Evolutionary conservation across 1,140 invertebrate genomes (phyloP), one percentile per base, ranked within the genome.

Genomic region (Leptopilina clavipes): DNA sequence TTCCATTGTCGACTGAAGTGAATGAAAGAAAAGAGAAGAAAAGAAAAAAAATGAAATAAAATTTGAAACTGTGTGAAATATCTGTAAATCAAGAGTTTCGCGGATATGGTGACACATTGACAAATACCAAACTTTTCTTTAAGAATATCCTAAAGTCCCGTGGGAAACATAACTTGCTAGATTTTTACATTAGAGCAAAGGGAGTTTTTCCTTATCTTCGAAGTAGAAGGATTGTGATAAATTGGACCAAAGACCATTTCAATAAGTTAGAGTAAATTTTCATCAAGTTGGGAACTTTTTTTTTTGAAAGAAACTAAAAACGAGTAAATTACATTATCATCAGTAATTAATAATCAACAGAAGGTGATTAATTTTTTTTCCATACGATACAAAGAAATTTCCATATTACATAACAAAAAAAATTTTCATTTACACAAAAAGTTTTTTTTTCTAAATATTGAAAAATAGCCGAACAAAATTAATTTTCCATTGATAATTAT

Each of bases 91-190:
- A 59, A 43, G 44, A 44, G 72, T 52, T 18, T 14, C 59, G 37
- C 19, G 76, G 72, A 79, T 74, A 77, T 77, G 72, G 72, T 79
- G 77, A 71, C 78, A 73, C 11, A 14, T 31, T n/a, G 25, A 31
- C 59, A 31, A 14, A 65, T 12, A 6, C 25, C 25, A 31, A 65
- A 65, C 12, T 65, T 65, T 37, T 65, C 2, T 65, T 14, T 31
- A 8, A 65, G 59, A 65, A 65, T 65, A 31, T n/a, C 25, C 12
- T 65, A 31, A 14, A 65, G 25, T 65, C 59, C 25, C 12, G 11
- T n/a, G 59, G 25, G 25, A 37, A 65, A 65, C 59, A 31, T 31
- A 17, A 65, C 22, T 31, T 65, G 14, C 5, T 37, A 65, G 22
- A n/a, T n/a, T 65, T 31, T 65, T 65, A 6, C 22, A 65, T 65